Conservation (phyloP, 1,140 invertebrate genomes). For the Conus betulinus region DNA sequence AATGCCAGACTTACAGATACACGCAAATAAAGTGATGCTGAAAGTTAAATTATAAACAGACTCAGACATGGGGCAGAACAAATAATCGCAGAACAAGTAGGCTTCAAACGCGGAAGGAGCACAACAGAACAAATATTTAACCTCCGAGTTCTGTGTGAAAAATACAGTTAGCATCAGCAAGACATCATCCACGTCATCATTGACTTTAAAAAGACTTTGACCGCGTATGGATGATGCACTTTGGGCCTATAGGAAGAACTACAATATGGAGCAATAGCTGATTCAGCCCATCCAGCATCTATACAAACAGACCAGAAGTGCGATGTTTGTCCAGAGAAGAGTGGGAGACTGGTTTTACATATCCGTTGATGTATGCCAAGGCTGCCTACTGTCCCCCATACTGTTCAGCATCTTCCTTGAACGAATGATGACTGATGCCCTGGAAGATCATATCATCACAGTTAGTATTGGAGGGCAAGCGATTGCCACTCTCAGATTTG, state of each 20-base stretch:
- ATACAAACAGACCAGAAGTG: not conserved
- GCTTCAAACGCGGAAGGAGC: too few relatives aligned
- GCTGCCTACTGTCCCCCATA: not conserved
- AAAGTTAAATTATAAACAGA: too few relatives aligned
- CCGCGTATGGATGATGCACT: not conserved
- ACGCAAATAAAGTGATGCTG: too few relatives aligned
- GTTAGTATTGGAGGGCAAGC: not conserved
- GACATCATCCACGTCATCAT: not conserved
- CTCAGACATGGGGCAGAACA: too few relatives aligned
- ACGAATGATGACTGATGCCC: not conserved
- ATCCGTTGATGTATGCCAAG: not conserved
- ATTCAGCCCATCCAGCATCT: not conserved
- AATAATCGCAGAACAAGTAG: too few relatives aligned
- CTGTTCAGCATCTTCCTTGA: not conserved
- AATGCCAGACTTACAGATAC: too few relatives aligned
- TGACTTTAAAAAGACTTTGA: conserved; percentile 10
- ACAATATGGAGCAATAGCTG: not conserved
- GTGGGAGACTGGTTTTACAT: not conserved
- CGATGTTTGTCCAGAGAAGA: not conserved
- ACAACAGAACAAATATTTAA: conserved; percentile 17
- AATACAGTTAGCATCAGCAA: not conserved
- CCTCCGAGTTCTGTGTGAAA: conserved; percentile 3
- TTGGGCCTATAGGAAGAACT: not conserved
- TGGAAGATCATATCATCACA: not conserved
- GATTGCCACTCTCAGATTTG: not conserved